Evolutionary conservation across 2,113 vertebrate species (phyloP).

Genomic region (Daboia siamensis): DNA sequence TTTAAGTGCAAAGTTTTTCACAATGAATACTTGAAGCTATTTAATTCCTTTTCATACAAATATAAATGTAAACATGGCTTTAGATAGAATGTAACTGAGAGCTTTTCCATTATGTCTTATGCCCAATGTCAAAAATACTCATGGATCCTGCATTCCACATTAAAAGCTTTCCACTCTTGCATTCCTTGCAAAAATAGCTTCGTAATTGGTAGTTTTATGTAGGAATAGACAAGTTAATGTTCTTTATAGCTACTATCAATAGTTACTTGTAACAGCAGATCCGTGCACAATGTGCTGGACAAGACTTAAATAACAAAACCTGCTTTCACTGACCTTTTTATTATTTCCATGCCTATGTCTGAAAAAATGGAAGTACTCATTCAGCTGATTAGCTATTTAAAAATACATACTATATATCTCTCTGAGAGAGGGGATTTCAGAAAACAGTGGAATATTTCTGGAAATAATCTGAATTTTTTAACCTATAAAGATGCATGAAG

Average conservation of each 20-base stretch:
- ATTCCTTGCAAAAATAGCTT: background rate
- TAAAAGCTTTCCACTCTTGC: background rate
- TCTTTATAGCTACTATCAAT: background rate
- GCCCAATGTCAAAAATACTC: background rate
- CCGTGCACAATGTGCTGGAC: background rate
- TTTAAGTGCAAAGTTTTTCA: background rate
- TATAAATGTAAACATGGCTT: background rate
- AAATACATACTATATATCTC: background rate
- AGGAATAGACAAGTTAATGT: background rate
- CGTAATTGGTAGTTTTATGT: background rate
- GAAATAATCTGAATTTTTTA: background rate
- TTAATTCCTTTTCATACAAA: background rate
- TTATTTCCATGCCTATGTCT: background rate
- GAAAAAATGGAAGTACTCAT: background rate
- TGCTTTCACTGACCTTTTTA: background rate
- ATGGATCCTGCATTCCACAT: background rate
- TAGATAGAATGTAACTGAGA: background rate
- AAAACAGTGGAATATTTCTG: background rate
- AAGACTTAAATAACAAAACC: background rate
- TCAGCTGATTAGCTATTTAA: background rate
- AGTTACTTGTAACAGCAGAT: slow-evolving; percentile 13
- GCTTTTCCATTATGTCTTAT: background rate
- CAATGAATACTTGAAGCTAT: background rate
- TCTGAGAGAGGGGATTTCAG: background rate
- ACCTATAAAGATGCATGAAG: background rate